These are phyloP conservation scores for Hybos culiciformis DNA, from an alignment of 2,888 invertebrate species.

Conservation along the genomic window DNA sequence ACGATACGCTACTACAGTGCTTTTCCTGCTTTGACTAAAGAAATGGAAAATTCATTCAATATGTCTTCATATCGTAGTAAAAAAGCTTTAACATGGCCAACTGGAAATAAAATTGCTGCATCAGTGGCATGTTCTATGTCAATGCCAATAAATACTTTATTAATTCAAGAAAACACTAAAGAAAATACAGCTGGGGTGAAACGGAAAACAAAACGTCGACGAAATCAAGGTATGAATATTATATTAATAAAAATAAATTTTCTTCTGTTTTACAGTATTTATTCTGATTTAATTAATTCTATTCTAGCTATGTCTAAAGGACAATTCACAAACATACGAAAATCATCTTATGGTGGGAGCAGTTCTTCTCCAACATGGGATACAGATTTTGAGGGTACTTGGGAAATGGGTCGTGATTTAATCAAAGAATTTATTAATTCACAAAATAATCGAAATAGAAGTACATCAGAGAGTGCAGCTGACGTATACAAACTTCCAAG, in stretches of 20 bases:
- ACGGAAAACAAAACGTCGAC: constrained; percentile 26
- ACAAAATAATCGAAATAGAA: constrained; percentile 24
- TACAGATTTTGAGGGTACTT: constrained; percentile 29
- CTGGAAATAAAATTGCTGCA: no score
- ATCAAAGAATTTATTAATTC: constrained; percentile 27
- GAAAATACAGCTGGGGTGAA: constrained; percentile 24
- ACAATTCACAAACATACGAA: constrained; percentile 19
- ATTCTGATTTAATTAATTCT: neutral
- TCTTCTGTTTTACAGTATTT: neutral
- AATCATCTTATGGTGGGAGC: constrained; percentile 18
- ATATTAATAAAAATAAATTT: neutral
- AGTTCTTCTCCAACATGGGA: constrained; percentile 26
- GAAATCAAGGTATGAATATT: constrained; percentile 23
- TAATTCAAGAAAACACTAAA: neutral
- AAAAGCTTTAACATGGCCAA: constrained; percentile 25
- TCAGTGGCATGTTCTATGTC: constrained; percentile 8
- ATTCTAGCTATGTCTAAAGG: constrained; percentile 22
- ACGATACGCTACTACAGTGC: constrained; percentile 65
- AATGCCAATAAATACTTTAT: constrained; percentile 22
- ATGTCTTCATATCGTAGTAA: constrained; percentile 20
- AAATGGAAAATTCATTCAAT: constrained; percentile 25
- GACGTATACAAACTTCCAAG: constrained; percentile 13
- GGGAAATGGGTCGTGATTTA: constrained; percentile 31
- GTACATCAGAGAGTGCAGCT: constrained; percentile 23
- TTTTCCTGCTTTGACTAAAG: constrained; percentile 54